Base-by-base conservation (phyloP, 2,888 invertebrate genomes). In the Microctonus aethiopoides region DNA sequence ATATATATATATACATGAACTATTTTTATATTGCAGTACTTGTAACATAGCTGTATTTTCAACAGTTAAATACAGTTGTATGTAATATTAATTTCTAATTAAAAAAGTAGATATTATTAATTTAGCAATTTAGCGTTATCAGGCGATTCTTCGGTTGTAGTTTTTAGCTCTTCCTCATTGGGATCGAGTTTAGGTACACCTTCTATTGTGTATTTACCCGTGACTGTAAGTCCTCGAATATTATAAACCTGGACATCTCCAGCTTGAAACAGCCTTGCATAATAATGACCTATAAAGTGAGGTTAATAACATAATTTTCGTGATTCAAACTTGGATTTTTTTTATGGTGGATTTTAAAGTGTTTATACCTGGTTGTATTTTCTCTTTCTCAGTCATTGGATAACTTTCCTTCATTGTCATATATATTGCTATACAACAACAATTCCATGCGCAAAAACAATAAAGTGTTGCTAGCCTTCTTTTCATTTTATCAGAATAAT, bases 231-330 rank as follows among this genome's bases (percentile, higher is more conserved):
- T n/a, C 91, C 91, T 51, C 88, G 86, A 80, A 91, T 83, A 83
- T 87, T 88, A 52, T 88, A 87, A 0, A 91, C 90, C 76, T 87
- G 88, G 2, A 90, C 90, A 83, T 91, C 88, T 77, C 88, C 87
- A 65, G 90, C 88, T 68, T 89, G 89, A 72, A 91, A 83, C 16
- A 89, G 87, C 75, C 88, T 88, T 1, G 89, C 88, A 89, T 90
- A 91, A 71, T 89, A 88, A 79, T 86, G 85, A n/a, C n/a, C n/a
- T n/a, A n/a, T n/a, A n/a, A n/a, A n/a, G n/a, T n/a, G n/a, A n/a
- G n/a, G n/a, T n/a, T n/a, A n/a, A n/a, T n/a, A n/a, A n/a, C n/a
- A 10, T 59, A 9, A 16, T 11, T 57, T 10, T 9, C 32, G 20
- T 32, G 22, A 54, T 26, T 54, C 24, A 24, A 0, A 26, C 22